A percentile compares a stretch with the other conserved stretches of the same genome.
Evolutionary conservation across 2,113 vertebrate genomes (phyloP).

Genomic region (Stercorarius parasiticus): DNA sequence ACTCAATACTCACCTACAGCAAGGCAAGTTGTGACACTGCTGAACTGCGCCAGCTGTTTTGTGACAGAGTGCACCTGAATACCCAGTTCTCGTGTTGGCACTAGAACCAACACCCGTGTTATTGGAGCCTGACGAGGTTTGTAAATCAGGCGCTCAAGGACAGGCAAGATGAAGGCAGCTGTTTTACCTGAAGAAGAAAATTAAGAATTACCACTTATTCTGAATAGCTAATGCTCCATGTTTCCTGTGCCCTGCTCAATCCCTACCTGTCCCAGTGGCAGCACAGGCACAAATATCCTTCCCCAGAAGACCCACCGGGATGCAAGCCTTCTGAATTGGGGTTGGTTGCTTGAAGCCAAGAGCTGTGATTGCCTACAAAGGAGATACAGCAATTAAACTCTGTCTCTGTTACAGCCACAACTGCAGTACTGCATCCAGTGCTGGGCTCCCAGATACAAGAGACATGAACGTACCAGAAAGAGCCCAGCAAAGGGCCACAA

Average conservation of each 20-base stretch:
- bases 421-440: not conserved
- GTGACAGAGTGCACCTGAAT: conserved; percentile 96
- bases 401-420: not conserved
- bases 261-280: conserved; percentile 92
- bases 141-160: conserved; percentile 93
- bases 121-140: conserved; percentile 90
- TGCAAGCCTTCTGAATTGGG: conserved; percentile 95
- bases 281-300: conserved; percentile 96
- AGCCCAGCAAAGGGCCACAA: rapidly evolving
- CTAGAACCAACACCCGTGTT: conserved; percentile 89
- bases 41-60: conserved; percentile 92
- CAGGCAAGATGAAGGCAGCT: conserved; percentile 92
- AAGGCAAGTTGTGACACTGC: conserved; percentile 86
- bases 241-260: not conserved
- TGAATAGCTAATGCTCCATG: not conserved
- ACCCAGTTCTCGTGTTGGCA: conserved; percentile 94
- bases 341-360: conserved; percentile 94
- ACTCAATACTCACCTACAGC: conserved; percentile 85
- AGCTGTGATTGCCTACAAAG: conserved; percentile 85
- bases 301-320: conserved; percentile 92
- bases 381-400: not conserved
- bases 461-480: not conserved
- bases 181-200: conserved; percentile 85
- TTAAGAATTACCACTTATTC: not conserved
- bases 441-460: not conserved